phyloP scores from a whole-genome alignment of 2,113 vertebrate species.

The Sylvilagus bachmani region DNA sequence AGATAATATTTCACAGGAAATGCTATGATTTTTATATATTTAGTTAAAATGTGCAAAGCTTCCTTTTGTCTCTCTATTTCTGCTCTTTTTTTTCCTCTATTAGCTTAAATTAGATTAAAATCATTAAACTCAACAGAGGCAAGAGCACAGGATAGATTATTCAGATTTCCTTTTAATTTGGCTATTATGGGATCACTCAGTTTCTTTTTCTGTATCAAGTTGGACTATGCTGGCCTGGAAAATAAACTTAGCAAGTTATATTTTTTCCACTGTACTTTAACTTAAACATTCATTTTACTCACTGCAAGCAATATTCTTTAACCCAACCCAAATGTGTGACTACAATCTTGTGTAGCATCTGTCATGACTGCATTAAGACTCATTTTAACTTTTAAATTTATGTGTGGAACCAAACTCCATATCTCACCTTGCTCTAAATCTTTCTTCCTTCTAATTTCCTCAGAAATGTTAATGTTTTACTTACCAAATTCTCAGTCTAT shows the following conservation, averaged over 20 bases:
- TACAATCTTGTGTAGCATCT: neutral
- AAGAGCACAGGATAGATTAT: neutral
- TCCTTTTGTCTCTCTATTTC: neutral
- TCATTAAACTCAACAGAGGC: neutral
- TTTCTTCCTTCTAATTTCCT: constrained; percentile 18
- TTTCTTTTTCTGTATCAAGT: neutral
- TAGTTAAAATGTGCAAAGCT: neutral
- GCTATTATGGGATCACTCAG: neutral
- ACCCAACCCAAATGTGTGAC: neutral
- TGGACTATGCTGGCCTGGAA: neutral
- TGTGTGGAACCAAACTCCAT: constrained; percentile 33
- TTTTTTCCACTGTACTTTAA: neutral
- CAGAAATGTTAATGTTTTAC: constrained; percentile 5
- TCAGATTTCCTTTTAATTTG: neutral
- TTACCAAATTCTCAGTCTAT: constrained; percentile 48
- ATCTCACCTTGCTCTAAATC: constrained; percentile 55
- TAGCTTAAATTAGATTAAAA: neutral
- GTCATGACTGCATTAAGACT: neutral
- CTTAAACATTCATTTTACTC: constrained; percentile 31
- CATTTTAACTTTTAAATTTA: constrained; percentile 73
- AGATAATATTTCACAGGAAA: neutral
- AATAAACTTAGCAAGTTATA: neutral
- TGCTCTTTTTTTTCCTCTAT: constrained; percentile 29
- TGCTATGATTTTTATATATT: neutral
- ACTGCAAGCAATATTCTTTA: neutral